Base-by-base conservation (phyloP, 2,888 invertebrate genomes). In the Pachymerium ferrugineum region DNA sequence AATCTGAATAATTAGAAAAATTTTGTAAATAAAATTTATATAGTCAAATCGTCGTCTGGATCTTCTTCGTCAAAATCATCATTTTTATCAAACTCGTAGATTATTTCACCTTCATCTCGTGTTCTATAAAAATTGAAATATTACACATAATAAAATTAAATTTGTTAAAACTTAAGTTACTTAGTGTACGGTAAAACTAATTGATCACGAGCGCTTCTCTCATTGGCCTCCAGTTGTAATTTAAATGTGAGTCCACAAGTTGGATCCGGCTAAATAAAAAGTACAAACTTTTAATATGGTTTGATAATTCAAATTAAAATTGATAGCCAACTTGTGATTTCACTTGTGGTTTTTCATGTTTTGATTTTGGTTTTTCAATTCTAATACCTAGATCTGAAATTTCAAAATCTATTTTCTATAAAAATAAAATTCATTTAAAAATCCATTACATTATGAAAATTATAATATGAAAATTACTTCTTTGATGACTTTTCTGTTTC, bases 181-280 rank as follows among this genome's bases (percentile, higher is more conserved):
- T 81, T 83, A 72, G 84, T 79, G 79, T 89, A 89, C 0, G 89
- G 89, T 73, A 89, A 82, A 75, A 88, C 84, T 38, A 89, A 81
- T 77, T 86, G 85, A 76, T 85, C 84, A 76, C 86, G 86, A 12
- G 87, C 86, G 77, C 87, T 82, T 77, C 87, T 87, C 73, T 89
- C 89, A 74, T 84, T 83, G 76, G 88, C 88, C 74, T 86, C 86
- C 0, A 89, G 83, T 79, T 87, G 86, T 78, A 89, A 86, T 82
- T 87, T 89, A 79, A 89, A 89, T 73, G 89, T 89, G 0, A 72
- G 42, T 12, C 72, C 72, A 10, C 19, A 35, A 1, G 72, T 72
- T 25, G 72, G 72, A 72, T 72, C 47, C 31, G 70, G 47, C 47
- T 72, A 22, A 19, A 25, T 4, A 25, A 42, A 38, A 3, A 71